These are phyloP conservation scores for Pachliopta kotzebuea DNA, from an alignment of 2,888 invertebrate species.

Conservation along the genomic window DNA sequence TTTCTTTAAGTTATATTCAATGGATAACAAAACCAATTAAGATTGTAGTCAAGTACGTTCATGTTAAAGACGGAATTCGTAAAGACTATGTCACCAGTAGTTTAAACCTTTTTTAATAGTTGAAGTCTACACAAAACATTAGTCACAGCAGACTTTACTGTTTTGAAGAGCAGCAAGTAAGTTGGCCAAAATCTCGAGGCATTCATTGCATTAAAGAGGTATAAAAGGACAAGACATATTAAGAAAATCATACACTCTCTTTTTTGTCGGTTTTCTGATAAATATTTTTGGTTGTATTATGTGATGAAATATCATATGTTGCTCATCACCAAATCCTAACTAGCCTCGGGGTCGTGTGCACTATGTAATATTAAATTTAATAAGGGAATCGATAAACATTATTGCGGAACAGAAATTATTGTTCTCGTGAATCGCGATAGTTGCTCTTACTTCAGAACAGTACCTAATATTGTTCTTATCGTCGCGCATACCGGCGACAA, in stretches of 20 bases:
- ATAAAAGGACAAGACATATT: no score
- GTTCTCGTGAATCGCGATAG: conserved; percentile 78
- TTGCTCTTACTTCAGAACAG: conserved; percentile 58
- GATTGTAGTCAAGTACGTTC: no score
- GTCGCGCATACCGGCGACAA: conserved; percentile 57
- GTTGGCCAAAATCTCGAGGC: no score
- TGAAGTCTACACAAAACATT: no score
- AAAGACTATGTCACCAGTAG: no score
- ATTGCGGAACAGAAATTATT: conserved; percentile 71
- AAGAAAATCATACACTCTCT: neutral
- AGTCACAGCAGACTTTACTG: no score
- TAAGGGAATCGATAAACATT: conserved; percentile 74
- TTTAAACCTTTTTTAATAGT: no score
- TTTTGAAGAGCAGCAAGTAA: no score
- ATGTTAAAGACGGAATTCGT: no score
- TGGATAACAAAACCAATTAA: no score
- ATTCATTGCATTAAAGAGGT: no score
- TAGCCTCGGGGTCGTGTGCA: conserved; percentile 35
- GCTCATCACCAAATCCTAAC: neutral
- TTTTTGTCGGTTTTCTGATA: neutral
- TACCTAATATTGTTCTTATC: conserved; percentile 67
- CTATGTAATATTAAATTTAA: conserved; percentile 64
- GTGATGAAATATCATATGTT: neutral
- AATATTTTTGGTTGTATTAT: neutral
- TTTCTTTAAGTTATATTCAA: no score